These are phyloP conservation scores for Drosophila ambigua DNA, from an alignment of 1,140 invertebrate genomes.

Conservation along the genomic window DNA sequence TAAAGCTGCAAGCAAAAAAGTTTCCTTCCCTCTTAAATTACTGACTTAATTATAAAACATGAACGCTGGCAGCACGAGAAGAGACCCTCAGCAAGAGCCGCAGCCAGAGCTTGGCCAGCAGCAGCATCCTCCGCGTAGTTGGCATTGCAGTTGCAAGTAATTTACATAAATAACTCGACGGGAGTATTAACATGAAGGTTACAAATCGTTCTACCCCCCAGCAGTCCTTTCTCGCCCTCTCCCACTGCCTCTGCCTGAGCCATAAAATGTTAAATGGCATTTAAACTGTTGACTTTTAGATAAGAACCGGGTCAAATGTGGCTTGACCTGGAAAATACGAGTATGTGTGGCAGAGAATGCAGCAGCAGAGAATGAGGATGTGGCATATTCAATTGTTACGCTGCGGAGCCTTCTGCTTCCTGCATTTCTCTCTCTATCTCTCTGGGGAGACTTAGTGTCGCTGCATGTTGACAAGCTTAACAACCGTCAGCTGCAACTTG, in stretches of 20 bases:
- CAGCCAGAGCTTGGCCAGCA: conserved; percentile 5
- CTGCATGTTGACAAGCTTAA: conserved; percentile 58
- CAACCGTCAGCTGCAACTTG: conserved; percentile 50
- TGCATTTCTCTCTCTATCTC: background rate
- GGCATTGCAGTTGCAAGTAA: conserved; percentile 61
- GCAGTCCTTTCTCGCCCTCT: no score
- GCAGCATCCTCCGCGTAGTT: conserved; percentile 18
- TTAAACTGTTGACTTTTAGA: conserved; percentile 71
- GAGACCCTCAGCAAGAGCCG: no score
- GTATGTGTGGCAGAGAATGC: background rate
- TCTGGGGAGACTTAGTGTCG: conserved; percentile 38
- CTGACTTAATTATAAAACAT: conserved; percentile 80
- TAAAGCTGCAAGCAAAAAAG: conserved; percentile 56
- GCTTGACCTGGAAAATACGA: conserved; percentile 17
- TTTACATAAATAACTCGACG: conserved; percentile 76
- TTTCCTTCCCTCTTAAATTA: conserved; percentile 78
- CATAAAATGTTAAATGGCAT: conserved; percentile 74
- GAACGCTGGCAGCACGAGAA: conserved; percentile 48
- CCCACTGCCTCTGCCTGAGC: background rate
- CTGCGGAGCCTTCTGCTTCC: conserved; percentile 12
- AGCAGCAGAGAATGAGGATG: background rate
- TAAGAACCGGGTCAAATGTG: conserved; percentile 58
- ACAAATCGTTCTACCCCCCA: conserved; percentile 57
- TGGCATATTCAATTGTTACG: conserved; percentile 39
- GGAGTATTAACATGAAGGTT: conserved; percentile 73